phyloP scores from a whole-genome alignment of 2,797 vertebrate genomes.

The Artibeus jamaicensis region DNA sequence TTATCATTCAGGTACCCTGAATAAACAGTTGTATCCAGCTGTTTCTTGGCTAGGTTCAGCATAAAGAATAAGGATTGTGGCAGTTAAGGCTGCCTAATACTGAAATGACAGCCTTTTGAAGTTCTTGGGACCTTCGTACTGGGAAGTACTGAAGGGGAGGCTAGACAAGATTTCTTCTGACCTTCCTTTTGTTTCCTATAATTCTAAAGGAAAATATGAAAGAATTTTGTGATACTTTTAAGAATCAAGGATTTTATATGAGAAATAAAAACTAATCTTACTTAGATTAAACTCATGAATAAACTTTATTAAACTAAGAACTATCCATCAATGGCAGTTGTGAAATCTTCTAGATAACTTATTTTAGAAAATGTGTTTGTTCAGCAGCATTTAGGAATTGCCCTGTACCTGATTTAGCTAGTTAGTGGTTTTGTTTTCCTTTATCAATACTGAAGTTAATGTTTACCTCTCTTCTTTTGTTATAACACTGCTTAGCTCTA shows the following conservation, averaged over 20 bases:
- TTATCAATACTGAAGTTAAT: neutral
- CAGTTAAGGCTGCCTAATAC: neutral
- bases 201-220: conserved; percentile 15
- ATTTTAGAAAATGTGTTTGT: conserved; percentile 16
- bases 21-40: neutral
- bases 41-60: neutral
- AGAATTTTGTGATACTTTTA: neutral
- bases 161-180: neutral
- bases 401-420: neutral
- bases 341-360: neutral
- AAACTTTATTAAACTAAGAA: conserved; percentile 7
- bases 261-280: conserved; percentile 4
- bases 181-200: neutral
- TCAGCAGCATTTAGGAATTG: neutral
- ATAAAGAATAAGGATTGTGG: neutral
- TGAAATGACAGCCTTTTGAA: neutral
- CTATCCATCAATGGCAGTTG: neutral
- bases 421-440: neutral
- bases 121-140: neutral
- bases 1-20: neutral
- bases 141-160: neutral
- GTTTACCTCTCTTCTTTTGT: neutral
- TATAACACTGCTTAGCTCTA: neutral
- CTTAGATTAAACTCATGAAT: neutral
- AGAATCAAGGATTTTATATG: neutral